phyloP scores from a whole-genome alignment of 2,888 invertebrate genomes.

The Embidobia sp. region DNA sequence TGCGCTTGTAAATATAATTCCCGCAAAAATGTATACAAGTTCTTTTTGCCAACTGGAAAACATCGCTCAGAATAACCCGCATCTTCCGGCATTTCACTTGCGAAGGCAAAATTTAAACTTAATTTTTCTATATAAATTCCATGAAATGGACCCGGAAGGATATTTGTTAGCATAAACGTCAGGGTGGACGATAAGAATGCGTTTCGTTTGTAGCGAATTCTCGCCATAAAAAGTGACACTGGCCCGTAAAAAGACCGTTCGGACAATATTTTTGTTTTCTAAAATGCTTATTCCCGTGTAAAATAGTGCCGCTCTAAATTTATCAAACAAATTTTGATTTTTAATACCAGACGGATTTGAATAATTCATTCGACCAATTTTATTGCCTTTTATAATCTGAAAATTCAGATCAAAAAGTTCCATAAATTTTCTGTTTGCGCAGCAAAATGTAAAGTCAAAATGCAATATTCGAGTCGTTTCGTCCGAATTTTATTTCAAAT shows the following conservation, averaged over 20 bases:
- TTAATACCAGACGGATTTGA: not conserved
- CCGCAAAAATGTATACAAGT: no score
- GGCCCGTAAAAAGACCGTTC: no score
- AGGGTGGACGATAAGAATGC: not conserved
- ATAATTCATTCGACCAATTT: no score
- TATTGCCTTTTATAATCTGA: no score
- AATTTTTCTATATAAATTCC: conserved; percentile 33
- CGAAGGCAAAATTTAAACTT: conserved; percentile 20
- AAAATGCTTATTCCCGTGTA: not conserved
- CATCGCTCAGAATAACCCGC: not conserved
- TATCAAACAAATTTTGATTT: not conserved
- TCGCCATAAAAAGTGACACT: not conserved
- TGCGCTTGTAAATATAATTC: no score
- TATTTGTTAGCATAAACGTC: conserved; percentile 30
- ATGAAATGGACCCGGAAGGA: conserved; percentile 15
- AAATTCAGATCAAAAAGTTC: not conserved
- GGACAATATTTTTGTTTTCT: conserved; percentile 1
- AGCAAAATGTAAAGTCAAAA: no score
- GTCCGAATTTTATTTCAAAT: no score
- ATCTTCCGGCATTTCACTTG: not conserved
- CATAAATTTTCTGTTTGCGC: not conserved
- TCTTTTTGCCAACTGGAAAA: not conserved
- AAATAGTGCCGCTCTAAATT: no score
- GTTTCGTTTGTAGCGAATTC: not conserved
- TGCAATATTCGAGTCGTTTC: no score